Conservation (phyloP, 2,113 vertebrate species). For the Chiloscyllium plagiosum region DNA sequence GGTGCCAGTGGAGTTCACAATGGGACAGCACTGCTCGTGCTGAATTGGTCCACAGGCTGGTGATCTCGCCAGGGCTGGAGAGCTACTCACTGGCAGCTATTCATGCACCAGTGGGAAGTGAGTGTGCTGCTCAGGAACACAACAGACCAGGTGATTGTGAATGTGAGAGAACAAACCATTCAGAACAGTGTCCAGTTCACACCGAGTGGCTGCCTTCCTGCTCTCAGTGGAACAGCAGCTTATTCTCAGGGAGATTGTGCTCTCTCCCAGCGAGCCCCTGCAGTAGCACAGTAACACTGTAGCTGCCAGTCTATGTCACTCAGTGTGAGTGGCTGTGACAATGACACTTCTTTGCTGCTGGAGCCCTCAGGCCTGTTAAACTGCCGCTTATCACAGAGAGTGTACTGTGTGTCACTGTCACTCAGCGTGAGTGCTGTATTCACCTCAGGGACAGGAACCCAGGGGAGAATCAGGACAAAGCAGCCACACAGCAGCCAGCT, state of each 20-base stretch:
- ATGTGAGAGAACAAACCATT: not conserved
- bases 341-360: not conserved
- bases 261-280: not conserved
- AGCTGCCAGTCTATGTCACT: not conserved
- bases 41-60: no score
- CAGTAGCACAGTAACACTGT: not conserved
- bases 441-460: no score
- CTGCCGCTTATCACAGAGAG: not conserved
- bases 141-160: not conserved
- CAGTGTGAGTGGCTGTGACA: not conserved
- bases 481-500: not conserved
- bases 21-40: no score
- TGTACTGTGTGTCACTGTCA: not conserved
- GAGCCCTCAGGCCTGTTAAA: not conserved
- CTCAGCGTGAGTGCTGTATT: not conserved
- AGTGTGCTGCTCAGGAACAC: no score
- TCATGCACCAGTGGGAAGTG: no score
- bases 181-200: not conserved
- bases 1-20: no score
- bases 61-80: no score
- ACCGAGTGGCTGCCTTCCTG: not conserved
- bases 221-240: not conserved
- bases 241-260: not conserved
- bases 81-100: no score
- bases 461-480: not conserved